These are phyloP conservation scores for Lacanobia oleracea DNA, from an alignment of 2,888 invertebrate genomes.

Conservation along the genomic window DNA sequence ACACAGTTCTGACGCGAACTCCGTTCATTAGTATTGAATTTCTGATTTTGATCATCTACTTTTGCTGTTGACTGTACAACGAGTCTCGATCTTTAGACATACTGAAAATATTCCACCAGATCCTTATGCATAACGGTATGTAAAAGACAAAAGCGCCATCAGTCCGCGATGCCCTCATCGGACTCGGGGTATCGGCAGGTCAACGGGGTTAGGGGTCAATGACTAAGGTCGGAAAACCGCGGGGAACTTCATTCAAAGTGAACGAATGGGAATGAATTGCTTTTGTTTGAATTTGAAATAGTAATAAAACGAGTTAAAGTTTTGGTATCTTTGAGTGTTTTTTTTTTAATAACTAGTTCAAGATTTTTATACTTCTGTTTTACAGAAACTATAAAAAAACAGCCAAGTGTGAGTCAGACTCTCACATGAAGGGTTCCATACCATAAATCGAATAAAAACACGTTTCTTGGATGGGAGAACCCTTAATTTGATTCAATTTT, in stretches of 20 bases:
- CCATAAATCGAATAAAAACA: no score
- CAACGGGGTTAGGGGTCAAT: conserved; percentile 39
- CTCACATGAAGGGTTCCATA: no score
- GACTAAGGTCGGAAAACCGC: conserved; percentile 14
- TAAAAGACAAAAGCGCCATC: neutral
- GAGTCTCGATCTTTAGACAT: neutral
- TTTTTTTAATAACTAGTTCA: no score
- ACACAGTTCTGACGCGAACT: no score
- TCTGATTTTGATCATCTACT: no score
- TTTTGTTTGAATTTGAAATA: conserved; percentile 15
- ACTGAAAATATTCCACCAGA: neutral
- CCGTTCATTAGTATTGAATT: no score
- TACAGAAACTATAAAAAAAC: no score
- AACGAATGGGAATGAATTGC: conserved; percentile 3
- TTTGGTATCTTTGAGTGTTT: neutral
- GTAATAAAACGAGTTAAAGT: neutral
- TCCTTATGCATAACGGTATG: neutral
- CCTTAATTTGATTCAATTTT: no score
- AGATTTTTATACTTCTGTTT: no score
- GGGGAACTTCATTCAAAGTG: conserved; percentile 20
- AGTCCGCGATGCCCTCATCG: conserved; percentile 13
- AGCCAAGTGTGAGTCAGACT: no score
- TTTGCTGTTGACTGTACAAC: no score
- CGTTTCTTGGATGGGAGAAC: no score
- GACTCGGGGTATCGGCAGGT: conserved; percentile 12